Base-by-base conservation (phyloP, 2,888 invertebrate species). In the Pristionchus japonicus region DNA sequence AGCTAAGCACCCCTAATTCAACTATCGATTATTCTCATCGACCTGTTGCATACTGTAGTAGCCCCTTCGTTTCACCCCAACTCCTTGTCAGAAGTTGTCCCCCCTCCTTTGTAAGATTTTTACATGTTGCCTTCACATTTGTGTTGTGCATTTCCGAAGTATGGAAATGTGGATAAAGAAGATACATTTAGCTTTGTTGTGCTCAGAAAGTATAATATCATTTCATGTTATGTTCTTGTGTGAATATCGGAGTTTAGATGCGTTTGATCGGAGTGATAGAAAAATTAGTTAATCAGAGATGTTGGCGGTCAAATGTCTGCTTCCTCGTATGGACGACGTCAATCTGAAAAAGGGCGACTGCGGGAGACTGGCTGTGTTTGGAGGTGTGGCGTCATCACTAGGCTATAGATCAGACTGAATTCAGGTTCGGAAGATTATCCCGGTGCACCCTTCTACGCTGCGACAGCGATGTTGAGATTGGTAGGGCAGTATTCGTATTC, bases 401-500 rank as follows among this genome's bases (percentile, higher is more conserved):
- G 47, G 27, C 9, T 43, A n/a, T n/a, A n/a, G n/a, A n/a, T n/a
- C n/a, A n/a, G 1, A 34, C 7, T 15, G 13, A 67, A n/a, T 77
- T 47, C 6, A 31, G 99, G 99, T 0, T 98, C 97, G 88, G 88
- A 89, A 4, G 98, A 98, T 95, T 99, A 98, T 94, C 98, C 98
- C 0, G 98, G 99, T 52, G 99, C 99, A 0, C 99, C 99, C 6
- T 99, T 97, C 95, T 99, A 97, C 95, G 96, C 98, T 15, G 97
- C 97, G 1, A 97, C 98, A 92, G 96, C 97, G 92, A 97, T 98
- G 13, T 95, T 99, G 82, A 97, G 96, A 96, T 96, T 97, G 67
- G 99, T 98, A 43, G 0, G 77, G 6, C 6, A 43, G 6, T 43
- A 43, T 43, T 43, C n/a, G n/a, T n/a, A n/a, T n/a, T n/a, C n/a